Evolutionary conservation across 1,140 invertebrate species (phyloP).

Genomic region (Cyrtorhinus lividipennis): DNA sequence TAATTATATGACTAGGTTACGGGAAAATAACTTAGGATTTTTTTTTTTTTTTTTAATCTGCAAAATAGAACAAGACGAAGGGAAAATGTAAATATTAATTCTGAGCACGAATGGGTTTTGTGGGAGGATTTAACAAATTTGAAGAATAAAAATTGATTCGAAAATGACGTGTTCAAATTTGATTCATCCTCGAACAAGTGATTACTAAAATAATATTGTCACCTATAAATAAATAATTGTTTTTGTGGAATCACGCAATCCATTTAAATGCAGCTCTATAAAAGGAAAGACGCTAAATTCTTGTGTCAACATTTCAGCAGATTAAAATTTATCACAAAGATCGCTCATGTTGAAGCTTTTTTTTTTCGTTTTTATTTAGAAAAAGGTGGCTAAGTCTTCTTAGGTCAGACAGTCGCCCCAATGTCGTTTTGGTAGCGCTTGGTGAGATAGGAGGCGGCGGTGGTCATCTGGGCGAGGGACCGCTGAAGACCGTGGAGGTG

Average conservation of each 20-base stretch:
- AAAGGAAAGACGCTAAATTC: slow-evolving; percentile 9
- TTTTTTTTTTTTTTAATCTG: slow-evolving; percentile 13
- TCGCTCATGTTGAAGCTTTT: slow-evolving; percentile 5
- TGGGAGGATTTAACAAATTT: too few species aligned
- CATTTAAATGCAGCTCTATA: neutral
- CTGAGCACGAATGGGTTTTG: too few species aligned
- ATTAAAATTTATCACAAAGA: slow-evolving; percentile 17
- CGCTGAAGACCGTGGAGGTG: slow-evolving; percentile 67
- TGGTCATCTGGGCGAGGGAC: slow-evolving; percentile 67
- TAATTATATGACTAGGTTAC: slow-evolving; percentile 17
- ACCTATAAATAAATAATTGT: too few species aligned
- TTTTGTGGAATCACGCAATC: neutral
- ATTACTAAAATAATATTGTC: too few species aligned
- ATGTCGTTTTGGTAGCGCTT: slow-evolving; percentile 74
- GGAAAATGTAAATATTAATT: slow-evolving; percentile 10
- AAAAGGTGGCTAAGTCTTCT: neutral
- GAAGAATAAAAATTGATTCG: too few species aligned
- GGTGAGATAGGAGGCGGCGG: slow-evolving; percentile 70
- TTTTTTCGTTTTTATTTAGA: neutral
- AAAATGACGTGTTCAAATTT: too few species aligned
- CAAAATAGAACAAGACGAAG: slow-evolving; percentile 15
- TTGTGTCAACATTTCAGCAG: slow-evolving; percentile 11
- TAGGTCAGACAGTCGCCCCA: slow-evolving; percentile 38
- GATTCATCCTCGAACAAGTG: too few species aligned
- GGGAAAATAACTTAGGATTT: neutral